Conservation (phyloP, 2,888 invertebrate species). For the Bedellia somnulentella region DNA sequence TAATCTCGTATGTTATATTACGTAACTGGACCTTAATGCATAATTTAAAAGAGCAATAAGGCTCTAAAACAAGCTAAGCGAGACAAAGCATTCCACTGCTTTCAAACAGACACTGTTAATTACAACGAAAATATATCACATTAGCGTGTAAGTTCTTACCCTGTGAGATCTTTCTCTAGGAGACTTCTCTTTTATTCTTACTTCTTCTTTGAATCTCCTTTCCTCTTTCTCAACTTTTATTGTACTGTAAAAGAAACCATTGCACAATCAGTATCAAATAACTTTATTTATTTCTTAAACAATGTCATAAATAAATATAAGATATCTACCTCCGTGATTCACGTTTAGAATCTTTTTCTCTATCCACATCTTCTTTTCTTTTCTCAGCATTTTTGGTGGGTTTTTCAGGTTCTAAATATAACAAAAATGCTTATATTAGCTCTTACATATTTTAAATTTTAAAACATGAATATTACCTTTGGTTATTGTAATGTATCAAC, state of each 20-base stretch:
- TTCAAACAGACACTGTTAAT: no score
- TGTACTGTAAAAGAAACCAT: background rate
- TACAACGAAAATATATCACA: background rate
- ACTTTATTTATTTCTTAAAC: background rate
- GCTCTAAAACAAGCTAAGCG: no score
- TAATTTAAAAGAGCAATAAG: no score
- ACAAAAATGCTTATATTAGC: no score
- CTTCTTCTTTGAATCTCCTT: slow-evolving; percentile 66
- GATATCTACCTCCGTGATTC: slow-evolving; percentile 34
- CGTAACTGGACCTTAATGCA: no score
- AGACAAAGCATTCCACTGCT: no score
- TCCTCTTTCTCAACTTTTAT: slow-evolving; percentile 18
- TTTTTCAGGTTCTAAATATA: no score
- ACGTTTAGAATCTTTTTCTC: slow-evolving; percentile 45
- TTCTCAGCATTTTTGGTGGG: no score
- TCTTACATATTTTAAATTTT: no score
- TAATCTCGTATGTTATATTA: no score
- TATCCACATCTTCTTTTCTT: slow-evolving; percentile 40
- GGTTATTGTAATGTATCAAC: no score
- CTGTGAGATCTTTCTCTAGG: slow-evolving; percentile 46
- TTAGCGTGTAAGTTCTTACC: slow-evolving; percentile 18
- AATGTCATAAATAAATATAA: background rate
- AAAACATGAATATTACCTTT: no score
- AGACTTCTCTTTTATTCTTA: slow-evolving; percentile 58
- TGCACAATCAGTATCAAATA: background rate